These are phyloP conservation scores for Chondrosia reniformis DNA, from an alignment of 37 sponge, comb jelly and placozoan species.

Conservation along the genomic window DNA sequence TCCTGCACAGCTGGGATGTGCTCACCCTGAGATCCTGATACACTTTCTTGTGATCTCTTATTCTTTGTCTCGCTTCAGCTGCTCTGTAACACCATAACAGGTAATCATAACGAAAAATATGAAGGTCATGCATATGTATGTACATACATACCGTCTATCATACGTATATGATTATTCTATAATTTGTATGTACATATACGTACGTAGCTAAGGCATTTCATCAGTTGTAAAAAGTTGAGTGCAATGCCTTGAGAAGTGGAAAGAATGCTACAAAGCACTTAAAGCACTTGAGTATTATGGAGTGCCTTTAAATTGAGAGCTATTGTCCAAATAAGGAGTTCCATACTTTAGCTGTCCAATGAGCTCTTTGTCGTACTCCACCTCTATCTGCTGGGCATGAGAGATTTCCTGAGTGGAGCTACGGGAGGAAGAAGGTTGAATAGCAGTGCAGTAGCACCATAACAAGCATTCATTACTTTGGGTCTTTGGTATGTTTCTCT, in stretches of 20 bases:
- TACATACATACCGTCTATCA: constrained; percentile 13
- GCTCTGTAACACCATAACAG: constrained; percentile 32
- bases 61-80: constrained; percentile 64
- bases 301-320: too few relatives aligned
- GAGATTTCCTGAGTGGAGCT: constrained; percentile 7
- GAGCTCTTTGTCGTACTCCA: constrained; percentile 53
- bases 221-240: too few relatives aligned
- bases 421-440: neutral
- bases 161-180: too few relatives aligned
- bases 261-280: too few relatives aligned
- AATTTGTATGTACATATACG: neutral
- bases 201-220: too few relatives aligned
- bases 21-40: constrained; percentile 35
- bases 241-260: too few relatives aligned
- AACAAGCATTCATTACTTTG: constrained; percentile 19
- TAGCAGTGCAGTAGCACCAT: neutral
- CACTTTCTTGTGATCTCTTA: neutral
- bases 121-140: neutral
- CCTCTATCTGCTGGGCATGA: constrained; percentile 40
- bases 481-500: neutral
- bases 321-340: too few relatives aligned
- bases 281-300: too few relatives aligned
- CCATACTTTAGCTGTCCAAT: constrained; percentile 73
- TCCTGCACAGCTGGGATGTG: neutral
- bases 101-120: neutral